Evolutionary conservation across 2,888 invertebrate species (phyloP).

Genomic region (Chelonus formosanus): DNA sequence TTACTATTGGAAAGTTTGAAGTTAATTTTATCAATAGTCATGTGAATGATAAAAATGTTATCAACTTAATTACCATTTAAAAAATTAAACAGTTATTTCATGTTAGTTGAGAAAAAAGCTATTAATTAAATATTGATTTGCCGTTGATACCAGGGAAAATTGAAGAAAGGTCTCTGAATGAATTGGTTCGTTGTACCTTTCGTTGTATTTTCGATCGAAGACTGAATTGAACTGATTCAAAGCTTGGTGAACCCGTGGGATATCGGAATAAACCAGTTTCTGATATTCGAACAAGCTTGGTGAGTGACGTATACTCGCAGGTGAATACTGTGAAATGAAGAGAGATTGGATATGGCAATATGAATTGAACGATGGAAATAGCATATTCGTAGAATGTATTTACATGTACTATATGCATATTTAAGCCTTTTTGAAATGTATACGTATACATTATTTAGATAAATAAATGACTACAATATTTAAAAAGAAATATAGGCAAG

Average conservation of each 20-base stretch:
- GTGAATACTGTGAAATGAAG: slow-evolving; percentile 20
- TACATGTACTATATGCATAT: neutral
- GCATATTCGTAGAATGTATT: slow-evolving; percentile 5
- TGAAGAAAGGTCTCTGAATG: slow-evolving; percentile 7
- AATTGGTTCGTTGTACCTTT: neutral
- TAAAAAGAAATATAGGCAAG: too few relatives aligned
- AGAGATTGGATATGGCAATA: slow-evolving; percentile 27
- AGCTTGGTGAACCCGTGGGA: slow-evolving; percentile 11
- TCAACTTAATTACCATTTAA: neutral
- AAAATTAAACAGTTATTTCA: neutral
- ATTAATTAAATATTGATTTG: slow-evolving; percentile 5
- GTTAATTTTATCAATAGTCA: too few relatives aligned
- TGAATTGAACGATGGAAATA: slow-evolving; percentile 21
- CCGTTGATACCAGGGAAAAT: slow-evolving; percentile 4
- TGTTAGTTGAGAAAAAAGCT: neutral
- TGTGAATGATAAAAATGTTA: too few relatives aligned
- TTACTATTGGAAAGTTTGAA: too few relatives aligned
- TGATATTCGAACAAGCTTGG: slow-evolving; percentile 16
- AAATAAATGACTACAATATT: too few relatives aligned
- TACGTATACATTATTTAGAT: too few relatives aligned
- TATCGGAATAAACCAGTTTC: slow-evolving; percentile 25
- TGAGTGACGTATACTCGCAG: slow-evolving; percentile 8
- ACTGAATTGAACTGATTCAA: slow-evolving; percentile 19
- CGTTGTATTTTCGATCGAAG: slow-evolving; percentile 12
- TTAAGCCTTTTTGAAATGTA: too few relatives aligned